Percentiles rank a stretch among this genome's conserved stretches.
phyloP scores from a whole-genome alignment of 2,797 vertebrate species.

The Galagoides demidoff region DNA sequence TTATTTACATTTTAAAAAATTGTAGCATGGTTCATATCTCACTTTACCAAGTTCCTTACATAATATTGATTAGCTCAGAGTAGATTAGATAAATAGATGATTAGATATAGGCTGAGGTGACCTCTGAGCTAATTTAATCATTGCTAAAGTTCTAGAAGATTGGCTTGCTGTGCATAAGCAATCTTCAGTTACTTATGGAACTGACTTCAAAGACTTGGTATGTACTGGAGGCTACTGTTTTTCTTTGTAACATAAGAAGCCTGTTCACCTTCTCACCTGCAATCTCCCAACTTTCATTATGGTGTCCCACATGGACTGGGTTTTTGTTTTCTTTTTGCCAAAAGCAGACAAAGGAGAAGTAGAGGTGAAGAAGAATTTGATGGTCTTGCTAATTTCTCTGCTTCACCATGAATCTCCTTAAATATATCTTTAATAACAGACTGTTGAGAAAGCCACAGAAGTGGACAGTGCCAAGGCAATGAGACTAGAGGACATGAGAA shows the following conservation, averaged over 20 bases:
- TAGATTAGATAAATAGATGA: not conserved
- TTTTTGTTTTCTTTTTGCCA: not conserved
- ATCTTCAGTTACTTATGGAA: not conserved
- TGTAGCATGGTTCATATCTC: not conserved
- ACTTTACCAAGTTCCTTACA: not conserved
- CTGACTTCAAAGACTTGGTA: not conserved
- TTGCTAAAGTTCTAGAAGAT: not conserved
- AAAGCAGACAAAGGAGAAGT: not conserved
- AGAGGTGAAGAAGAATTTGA: not conserved
- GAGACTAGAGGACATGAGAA: not conserved
- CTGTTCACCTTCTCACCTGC: not conserved
- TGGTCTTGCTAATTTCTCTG: not conserved
- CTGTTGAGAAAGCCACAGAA: not conserved
- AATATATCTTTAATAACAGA: not conserved
- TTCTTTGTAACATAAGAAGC: not conserved
- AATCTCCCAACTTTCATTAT: not conserved
- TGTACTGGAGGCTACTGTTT: not conserved
- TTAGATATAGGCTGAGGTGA: not conserved
- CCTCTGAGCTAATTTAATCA: constrained; percentile 27
- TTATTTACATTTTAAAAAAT: not conserved
- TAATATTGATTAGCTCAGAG: not conserved
- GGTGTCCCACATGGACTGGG: not conserved
- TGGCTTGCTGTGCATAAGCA: not conserved
- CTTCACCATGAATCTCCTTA: not conserved
- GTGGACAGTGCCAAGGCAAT: not conserved